A percentile compares a stretch with the other conserved stretches of the same genome.
phyloP scores from a whole-genome alignment of 1,140 invertebrate species.

The Oryzaephilus surinamensis region DNA sequence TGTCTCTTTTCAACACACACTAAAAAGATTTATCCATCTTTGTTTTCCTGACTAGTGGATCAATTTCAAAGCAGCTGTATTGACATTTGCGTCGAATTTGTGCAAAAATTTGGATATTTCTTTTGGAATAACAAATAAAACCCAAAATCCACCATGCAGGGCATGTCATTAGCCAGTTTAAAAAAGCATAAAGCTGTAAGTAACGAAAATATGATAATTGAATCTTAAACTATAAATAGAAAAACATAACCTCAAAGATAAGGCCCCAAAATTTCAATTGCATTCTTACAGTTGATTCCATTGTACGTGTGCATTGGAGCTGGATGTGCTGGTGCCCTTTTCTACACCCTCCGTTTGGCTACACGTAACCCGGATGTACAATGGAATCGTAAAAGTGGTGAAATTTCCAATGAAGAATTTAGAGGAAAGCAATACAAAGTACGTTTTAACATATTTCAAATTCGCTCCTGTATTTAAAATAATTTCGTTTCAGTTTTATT shows the following conservation, averaged over 20 bases:
- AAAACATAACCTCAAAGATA: not conserved
- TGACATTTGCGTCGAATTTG: too few species aligned
- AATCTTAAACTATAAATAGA: not conserved
- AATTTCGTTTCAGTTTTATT: constrained; percentile 50
- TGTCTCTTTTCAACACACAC: too few species aligned
- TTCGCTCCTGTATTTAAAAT: not conserved
- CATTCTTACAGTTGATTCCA: constrained; percentile 57
- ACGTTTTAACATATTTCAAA: constrained; percentile 11
- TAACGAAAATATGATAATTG: constrained; percentile 1
- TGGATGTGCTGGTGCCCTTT: constrained; percentile 47
- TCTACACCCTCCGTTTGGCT: constrained; percentile 60
- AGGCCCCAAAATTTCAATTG: constrained; percentile 10
- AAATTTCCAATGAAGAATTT: constrained; percentile 72
- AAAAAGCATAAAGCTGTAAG: constrained; percentile 55
- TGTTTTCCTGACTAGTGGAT: too few species aligned
- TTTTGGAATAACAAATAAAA: not conserved
- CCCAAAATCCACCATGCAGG: constrained; percentile 40
- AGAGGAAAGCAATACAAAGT: constrained; percentile 74
- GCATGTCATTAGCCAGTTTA: constrained; percentile 39
- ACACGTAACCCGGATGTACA: constrained; percentile 64
- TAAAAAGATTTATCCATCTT: too few species aligned
- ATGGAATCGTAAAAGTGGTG: constrained; percentile 58
- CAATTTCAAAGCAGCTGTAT: too few species aligned
- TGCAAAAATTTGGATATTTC: too few species aligned
- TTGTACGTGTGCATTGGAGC: constrained; percentile 59